These are phyloP conservation scores for Opisthocomus hoazin DNA, from an alignment of 2,113 vertebrate genomes.

Conservation along the genomic window DNA sequence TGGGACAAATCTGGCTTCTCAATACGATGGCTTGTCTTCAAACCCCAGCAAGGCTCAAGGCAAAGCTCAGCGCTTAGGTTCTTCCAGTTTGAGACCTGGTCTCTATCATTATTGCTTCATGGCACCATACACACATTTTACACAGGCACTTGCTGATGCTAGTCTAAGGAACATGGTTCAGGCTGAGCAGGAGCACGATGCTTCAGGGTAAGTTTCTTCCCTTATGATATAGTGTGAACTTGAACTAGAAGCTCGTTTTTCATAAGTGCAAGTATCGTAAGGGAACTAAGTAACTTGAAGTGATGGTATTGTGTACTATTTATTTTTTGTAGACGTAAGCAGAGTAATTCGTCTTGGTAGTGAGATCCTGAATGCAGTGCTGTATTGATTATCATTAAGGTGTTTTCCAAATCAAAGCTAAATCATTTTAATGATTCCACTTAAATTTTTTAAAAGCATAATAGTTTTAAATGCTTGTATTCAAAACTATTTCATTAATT, in stretches of 20 bases:
- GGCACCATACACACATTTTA: slow-evolving; percentile 98
- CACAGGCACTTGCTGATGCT: slow-evolving; percentile 94
- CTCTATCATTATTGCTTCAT: slow-evolving; percentile 99
- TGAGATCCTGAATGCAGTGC: background rate
- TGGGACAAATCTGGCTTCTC: slow-evolving; percentile 95
- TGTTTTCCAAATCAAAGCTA: background rate
- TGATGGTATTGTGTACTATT: background rate
- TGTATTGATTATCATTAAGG: background rate
- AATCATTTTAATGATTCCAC: background rate
- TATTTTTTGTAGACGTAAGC: background rate
- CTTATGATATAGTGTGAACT: background rate
- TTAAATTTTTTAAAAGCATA: background rate
- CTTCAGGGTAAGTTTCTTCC: slow-evolving; percentile 81
- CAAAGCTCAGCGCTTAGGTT: slow-evolving; percentile 89
- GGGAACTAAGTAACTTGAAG: background rate
- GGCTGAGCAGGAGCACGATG: slow-evolving; percentile 88
- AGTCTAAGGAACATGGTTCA: slow-evolving; percentile 96
- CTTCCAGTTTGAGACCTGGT: slow-evolving; percentile 87
- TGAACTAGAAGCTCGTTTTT: background rate
- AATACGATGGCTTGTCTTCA: slow-evolving; percentile 84
- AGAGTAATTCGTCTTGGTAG: background rate
- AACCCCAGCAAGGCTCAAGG: slow-evolving; percentile 87
- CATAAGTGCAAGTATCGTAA: background rate
- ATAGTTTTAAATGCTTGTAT: background rate
- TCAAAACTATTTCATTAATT: background rate